Base-by-base conservation (phyloP, 2,797 vertebrate genomes). In the Scomberomorus guttatus region DNA sequence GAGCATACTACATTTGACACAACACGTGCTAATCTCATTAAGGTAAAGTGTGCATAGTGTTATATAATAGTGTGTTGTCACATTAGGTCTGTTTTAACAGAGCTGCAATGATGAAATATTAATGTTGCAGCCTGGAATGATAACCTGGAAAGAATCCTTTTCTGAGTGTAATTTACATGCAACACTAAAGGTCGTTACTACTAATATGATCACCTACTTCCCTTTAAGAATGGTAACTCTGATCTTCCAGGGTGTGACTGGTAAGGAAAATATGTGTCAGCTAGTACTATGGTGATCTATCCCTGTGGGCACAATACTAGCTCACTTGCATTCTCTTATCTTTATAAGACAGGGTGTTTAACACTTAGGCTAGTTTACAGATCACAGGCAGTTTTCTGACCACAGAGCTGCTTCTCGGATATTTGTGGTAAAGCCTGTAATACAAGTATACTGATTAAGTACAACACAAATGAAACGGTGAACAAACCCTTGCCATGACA, bases 31-130 rank as follows among this genome's bases (percentile, higher is more conserved):
- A 51, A 80, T 55, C 56, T 24, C 65, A 67, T 74, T 62, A 51
- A 48, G 68, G 73, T 65, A 7, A 71, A 76, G 12, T 52, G 55
- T 17, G 11, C 37, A 39, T 39, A 39, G 55, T 58, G 54, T 66
- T 65, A 59, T 64, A 20, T 63, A 75, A 67, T 13, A 52, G 25
- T 9, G 37, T 50, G 46, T 52, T 42, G 72, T 81, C 63, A 32
- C 27, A 44, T 9, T 32, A n/a, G 42, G 52, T 63, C 32, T 39
- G 10, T 29, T 32, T 42, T 5, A 57, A 68, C 63, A 56, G 56
- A 72, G 51, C 48, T 37, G 4, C 27, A 9, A 46, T 20, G 63
- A 72, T 64, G 24, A 29, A 58, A 62, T 51, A 68, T 39, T 1
- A 66, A 71, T 25, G 18, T 54, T 48, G 59, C 17, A 46, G 46